Evolutionary conservation across 2,888 invertebrate species (phyloP), one percentile per base, ranked within the genome.

Genomic region (Drosophila affinis): DNA sequence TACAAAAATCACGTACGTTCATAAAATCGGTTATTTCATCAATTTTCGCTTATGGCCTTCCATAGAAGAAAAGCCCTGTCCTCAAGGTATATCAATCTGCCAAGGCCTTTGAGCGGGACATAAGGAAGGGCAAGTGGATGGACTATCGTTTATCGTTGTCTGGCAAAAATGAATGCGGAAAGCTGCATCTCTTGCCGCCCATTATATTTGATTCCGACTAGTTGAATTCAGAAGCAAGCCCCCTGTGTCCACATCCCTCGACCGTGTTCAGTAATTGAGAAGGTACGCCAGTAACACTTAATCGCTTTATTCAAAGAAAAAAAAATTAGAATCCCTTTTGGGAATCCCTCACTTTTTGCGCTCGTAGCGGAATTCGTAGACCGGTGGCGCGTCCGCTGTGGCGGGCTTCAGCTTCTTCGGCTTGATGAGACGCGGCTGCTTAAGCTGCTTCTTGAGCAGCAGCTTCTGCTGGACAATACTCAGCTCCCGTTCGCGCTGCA

Each of bases 291-390:
- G 3, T 44, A 18, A 52, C 29, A 7, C 52, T 47, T 47, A 17
- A 24, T 24, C 3, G 21, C 17, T 61, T 55, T 47, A 55, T 34
- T 46, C 7, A 9, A 34, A 18, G 52, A 18, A 44, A 44, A 44
- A 49, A 3, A 3, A n/a, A 56, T 4, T 9, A 17, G 9, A 47
- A 3, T 21, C 21, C 21, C n/a, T 39, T 39, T n/a, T 39, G 14
- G 6, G 14, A 7, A 24, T 9, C 3, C 18, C 32, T 62, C 17
- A 72, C 45, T 95, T 95, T 90, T 97, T 97, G 78, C 98, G 94
- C 90, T 96, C 95, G 89, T 95, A 97, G 78, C 95, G 95, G 94
- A 97, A 98, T 81, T 94, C 93, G 90, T 96, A 97, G 5, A 97
- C 93, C 0, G 97, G 96, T 0, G 97, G 95, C 0, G 94, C 91